Conservation (phyloP, 2,113 vertebrate species). For the cat (Felis catus) region DNA sequence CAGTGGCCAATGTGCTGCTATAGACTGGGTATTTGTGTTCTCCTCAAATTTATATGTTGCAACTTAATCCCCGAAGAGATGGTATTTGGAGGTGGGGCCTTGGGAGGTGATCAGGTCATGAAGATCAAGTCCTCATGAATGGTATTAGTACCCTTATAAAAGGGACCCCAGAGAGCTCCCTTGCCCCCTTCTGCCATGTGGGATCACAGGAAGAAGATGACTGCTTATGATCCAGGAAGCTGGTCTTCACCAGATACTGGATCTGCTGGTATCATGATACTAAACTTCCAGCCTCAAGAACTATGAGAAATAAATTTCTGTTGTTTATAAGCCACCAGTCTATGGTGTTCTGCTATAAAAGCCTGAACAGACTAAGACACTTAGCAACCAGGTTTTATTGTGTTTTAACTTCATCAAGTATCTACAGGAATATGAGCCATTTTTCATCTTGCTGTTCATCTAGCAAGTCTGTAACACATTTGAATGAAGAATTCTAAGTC, state of each 20-base stretch:
- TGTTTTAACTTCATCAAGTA: neutral
- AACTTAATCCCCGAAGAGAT: neutral
- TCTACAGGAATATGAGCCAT: neutral
- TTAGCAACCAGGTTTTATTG: neutral
- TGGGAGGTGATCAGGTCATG: neutral
- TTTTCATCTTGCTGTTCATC: slow-evolving; percentile 43
- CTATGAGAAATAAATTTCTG: neutral
- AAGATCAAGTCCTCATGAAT: neutral
- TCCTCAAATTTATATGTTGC: neutral
- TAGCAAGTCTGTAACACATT: neutral
- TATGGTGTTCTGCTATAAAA: neutral
- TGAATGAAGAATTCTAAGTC: neutral
- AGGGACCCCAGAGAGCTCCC: neutral
- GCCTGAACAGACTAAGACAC: neutral
- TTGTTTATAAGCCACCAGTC: neutral
- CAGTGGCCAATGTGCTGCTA: neutral
- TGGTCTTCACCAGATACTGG: neutral
- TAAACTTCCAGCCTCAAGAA: neutral
- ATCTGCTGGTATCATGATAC: neutral
- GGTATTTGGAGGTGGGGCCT: neutral
- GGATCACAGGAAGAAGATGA: neutral
- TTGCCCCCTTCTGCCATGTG: neutral
- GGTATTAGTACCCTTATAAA: neutral
- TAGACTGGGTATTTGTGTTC: neutral
- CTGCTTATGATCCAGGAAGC: neutral